Evolutionary conservation across 2,888 invertebrate genomes (phyloP), one percentile per base, ranked within the genome.

Genomic region (Junonia oenone): DNA sequence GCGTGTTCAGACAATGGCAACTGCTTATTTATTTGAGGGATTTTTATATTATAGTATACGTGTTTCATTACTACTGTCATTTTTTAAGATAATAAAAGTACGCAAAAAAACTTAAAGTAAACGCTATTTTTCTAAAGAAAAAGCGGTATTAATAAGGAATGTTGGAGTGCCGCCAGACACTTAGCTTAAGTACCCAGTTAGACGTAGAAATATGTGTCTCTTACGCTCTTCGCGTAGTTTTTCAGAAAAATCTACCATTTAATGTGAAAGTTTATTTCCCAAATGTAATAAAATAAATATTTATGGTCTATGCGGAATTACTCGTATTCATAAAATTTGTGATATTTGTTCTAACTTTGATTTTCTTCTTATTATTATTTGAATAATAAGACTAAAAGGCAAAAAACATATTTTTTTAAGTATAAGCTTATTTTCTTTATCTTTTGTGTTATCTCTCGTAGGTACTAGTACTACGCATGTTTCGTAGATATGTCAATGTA

Each of bases 121-220:
- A 22, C 50, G 17, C 31, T 33, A 33, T 47, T 55, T 45, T 51
- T 38, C 35, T 38, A 29, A 46, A 22, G 50, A 40, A 49, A 48
- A 38, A 57, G 52, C 48, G 46, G 45, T 19, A 56, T 51, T 45
- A 52, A 58, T 55, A 53, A 52, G 51, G 45, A 55, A 58, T 43
- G 40, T 62, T 58, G 59, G 47, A 57, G 56, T 27, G 51, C 15
- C 37, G 51, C 58, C 57, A 60, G 51, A 48, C 48, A 46, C 45
- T 15, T 40, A 40, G 38, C 38, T 17, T 40, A 40, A 40, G 38
- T 40, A 40, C 19, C 17, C 6, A 40, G 35, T 35, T 35, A 35
- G 11, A n/a, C n/a, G 38, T 4, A 19, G 38, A 17, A 38, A 17
- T 38, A 38, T 38, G 17, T 38, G 11, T 38, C 19, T 38, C 15